Base-by-base conservation (phyloP, 2,888 invertebrate genomes). In the Bombyx huttoni region DNA sequence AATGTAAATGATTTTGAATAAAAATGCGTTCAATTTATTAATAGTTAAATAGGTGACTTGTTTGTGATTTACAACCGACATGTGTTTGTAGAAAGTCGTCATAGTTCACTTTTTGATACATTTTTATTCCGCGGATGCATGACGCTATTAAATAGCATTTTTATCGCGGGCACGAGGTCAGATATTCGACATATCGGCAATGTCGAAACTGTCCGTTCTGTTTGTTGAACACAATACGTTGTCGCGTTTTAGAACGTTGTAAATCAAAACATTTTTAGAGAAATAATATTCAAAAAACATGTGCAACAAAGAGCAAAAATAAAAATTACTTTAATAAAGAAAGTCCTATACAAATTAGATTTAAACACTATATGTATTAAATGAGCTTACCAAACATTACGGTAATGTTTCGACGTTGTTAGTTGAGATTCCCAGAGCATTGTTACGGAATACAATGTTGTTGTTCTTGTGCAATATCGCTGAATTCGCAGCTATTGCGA, bases 391-490 rank as follows among this genome's bases (percentile, higher is more conserved):
- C 53, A 57, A 59, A 61, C 59, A 51, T 48, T 53, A 56, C 53
- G 61, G 58, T 58, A 62, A 63, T 72, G 67, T 67, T 64, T 67
- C 67, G 67, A 71, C 63, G 54, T 62, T 64, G 68, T 68, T 69
- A 63, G 68, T 67, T 59, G 69, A 70, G 72, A 74, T 78, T 80
- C 79, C 64, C 74, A 78, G 62, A 63, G 76, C 75, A 82, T 81
- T 84, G 83, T 85, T 78, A 64, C 62, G 62, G 47, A 67, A 70
- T 64, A 82, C 82, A 83, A 80, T 84, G 83, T 78, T 78, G 80
- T 78, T 77, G 47, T 73, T 77, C 76, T 85, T 86, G 80, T 72
- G 81, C 78, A 86, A 85, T 76, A 76, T 71, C 68, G 78, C 80
- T 81, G 78, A 80, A 82, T 81, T 78, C 69, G 78, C 82, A 75